These are phyloP conservation scores for Halesus radiatus DNA, from an alignment of 1,140 invertebrate species.

Conservation along the genomic window DNA sequence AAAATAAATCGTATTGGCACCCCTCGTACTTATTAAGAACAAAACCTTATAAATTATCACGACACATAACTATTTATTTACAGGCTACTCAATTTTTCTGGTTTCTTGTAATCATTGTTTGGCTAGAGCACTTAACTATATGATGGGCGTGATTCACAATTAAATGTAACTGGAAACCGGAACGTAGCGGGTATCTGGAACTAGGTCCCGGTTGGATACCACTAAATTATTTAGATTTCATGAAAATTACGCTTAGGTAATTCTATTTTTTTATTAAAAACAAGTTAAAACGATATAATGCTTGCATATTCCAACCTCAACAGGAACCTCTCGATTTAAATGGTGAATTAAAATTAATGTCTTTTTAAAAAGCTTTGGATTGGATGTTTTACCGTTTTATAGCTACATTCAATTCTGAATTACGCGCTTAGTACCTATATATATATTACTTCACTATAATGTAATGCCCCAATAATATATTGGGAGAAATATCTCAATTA, in stretches of 20 bases:
- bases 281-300: too few species aligned
- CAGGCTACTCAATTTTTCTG: background rate
- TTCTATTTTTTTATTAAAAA: too few species aligned
- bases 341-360: too few species aligned
- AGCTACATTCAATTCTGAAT: too few species aligned
- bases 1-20: background rate
- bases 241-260: background rate
- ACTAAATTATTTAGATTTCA: background rate
- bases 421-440: too few species aligned
- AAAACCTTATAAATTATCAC: background rate
- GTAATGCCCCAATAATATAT: too few species aligned
- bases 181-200: background rate
- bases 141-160: background rate
- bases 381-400: too few species aligned
- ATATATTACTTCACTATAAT: too few species aligned
- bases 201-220: background rate
- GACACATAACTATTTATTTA: slow-evolving; percentile 1
- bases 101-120: background rate
- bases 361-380: too few species aligned
- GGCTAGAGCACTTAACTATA: background rate
- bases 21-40: background rate
- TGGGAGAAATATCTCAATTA: too few species aligned
- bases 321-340: too few species aligned
- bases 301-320: too few species aligned
- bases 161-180: background rate